Base-by-base conservation (phyloP, 1,140 invertebrate species). In the Drosophila punjabiensis region DNA sequence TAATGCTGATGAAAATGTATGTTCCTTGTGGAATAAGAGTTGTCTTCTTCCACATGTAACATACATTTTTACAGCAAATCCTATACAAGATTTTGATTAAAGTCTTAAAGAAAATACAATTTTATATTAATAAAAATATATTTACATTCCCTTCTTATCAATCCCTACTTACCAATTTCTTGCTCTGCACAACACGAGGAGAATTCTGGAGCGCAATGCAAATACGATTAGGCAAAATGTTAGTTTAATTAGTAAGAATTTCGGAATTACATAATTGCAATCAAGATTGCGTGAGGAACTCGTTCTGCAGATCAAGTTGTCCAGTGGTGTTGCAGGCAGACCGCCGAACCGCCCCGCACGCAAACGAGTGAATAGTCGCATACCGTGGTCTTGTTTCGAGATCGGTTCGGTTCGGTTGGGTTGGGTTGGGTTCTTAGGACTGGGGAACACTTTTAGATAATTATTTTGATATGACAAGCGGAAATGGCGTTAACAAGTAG, bases 401-500 rank as follows among this genome's bases (percentile, higher is more conserved):
- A 45, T 67, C 50, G 63, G 50, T 65, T 71, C 20, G 32, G 18
- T n/a, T 53, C 33, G 32, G 33, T 6, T 24, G 18, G 35, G 56
- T 68, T 56, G 14, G 35, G 56, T 68, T 56, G 14, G 47, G 64
- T n/a, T 74, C 30, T 62, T 68, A 80, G 76, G 52, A 87, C 82
- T 74, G 61, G 67, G 73, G 71, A 69, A 77, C 76, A 76, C 76
- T 86, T 80, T 86, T 66, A 90, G 86, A 91, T 90, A 90, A 90
- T 90, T 86, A 90, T 82, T 86, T 91, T 82, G 86, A 90, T 90
- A 91, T 81, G 86, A 91, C 86, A 90, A 74, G 73, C 86, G 86
- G 86, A 90, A 90, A 86, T 82, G 76, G 82, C 86, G 86, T 90
- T 90, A 90, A 86, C 79, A 80, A 76, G 86, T 86, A 85, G 71